Base-by-base conservation (phyloP, 2,797 vertebrate genomes). In the Karalla daura region DNA sequence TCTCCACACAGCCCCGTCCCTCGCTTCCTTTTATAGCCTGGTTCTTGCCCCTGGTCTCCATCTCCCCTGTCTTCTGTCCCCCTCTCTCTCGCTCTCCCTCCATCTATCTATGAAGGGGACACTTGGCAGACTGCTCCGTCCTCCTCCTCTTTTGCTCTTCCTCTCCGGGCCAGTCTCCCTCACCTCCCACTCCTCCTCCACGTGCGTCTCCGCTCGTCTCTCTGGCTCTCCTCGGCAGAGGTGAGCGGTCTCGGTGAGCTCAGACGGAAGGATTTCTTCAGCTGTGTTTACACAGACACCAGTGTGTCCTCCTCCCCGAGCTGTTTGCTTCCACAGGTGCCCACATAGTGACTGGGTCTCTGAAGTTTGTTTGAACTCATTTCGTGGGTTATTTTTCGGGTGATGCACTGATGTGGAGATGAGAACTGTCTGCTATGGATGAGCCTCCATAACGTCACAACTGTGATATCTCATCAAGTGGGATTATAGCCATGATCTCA, bases 21-120 rank as follows among this genome's bases (percentile, higher is more conserved):
- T 80, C 46, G 43, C 74, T 89, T 85, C 89, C 89, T 91, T 91
- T 89, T 91, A 90, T 92, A 91, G 91, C 30, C 70, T 82, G 54
- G 40, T 72, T 61, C 52, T 20, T 60, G 71, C 73, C 64, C 27
- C 80, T 78, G 64, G 56, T 80, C 67, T 83, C 63, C 49, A 44
- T 69, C 55, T 43, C 20, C 33, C 40, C 45, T 51, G 60, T 81
- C 70, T 75, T 79, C 65, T 81, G 80, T 84, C 85, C 78, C 71
- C n/a, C n/a, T n/a, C n/a, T n/a, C n/a, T n/a, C 28, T 86, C 21
- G 0, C 69, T 69, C 71, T 68, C 59, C 58, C 60, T 73, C 52
- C 32, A 49, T 86, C 65, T 46, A 41, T 80, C 70, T 85, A 43
- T 63, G 28, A 60, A 78, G 37, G 61, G 66, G 83, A 76, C 83